phyloP scores from a whole-genome alignment of 2,888 invertebrate species.

The Hirtodrosophila trivittata region DNA sequence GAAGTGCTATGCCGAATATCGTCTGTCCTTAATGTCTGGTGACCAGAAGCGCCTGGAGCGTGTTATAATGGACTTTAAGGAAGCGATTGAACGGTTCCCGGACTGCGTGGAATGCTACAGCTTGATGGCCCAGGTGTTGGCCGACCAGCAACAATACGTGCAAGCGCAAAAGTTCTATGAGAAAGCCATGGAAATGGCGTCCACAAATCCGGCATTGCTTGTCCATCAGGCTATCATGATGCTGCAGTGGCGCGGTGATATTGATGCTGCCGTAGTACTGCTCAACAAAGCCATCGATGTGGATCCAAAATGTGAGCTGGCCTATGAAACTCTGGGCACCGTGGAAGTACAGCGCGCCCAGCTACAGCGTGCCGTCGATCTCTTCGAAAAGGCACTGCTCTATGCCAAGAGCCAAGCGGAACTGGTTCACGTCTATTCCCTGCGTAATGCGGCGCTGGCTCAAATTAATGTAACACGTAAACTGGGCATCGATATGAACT shows the following conservation, averaged over 20 bases:
- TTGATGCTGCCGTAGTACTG: constrained; percentile 90
- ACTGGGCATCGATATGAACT: constrained; percentile 87
- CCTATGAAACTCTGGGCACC: constrained; percentile 96
- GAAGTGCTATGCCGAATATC: constrained; percentile 95
- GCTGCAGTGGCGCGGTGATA: constrained; percentile 93
- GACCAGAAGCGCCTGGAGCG: constrained; percentile 87
- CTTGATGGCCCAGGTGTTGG: constrained; percentile 94
- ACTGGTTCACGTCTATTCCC: constrained; percentile 94
- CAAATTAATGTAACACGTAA: constrained; percentile 92
- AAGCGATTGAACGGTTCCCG: constrained; percentile 91
- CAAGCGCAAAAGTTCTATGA: constrained; percentile 93
- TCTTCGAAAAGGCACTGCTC: constrained; percentile 94
- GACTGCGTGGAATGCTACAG: constrained; percentile 94
- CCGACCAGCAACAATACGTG: constrained; percentile 92
- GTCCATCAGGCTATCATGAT: constrained; percentile 94
- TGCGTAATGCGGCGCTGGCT: constrained; percentile 95
- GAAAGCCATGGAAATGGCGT: constrained; percentile 92
- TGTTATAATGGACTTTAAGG: constrained; percentile 90
- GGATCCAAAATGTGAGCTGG: constrained; percentile 96
- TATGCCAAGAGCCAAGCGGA: constrained; percentile 94
- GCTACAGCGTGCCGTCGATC: constrained; percentile 90
- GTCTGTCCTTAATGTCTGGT: constrained; percentile 87
- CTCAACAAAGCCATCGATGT: constrained; percentile 93
- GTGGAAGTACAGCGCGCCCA: constrained; percentile 96
- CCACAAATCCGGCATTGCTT: constrained; percentile 92